A percentile compares a stretch with the other conserved stretches of the same genome.
Evolutionary conservation across 2,888 invertebrate species (phyloP).

Genomic region (Sesamia inferens): DNA sequence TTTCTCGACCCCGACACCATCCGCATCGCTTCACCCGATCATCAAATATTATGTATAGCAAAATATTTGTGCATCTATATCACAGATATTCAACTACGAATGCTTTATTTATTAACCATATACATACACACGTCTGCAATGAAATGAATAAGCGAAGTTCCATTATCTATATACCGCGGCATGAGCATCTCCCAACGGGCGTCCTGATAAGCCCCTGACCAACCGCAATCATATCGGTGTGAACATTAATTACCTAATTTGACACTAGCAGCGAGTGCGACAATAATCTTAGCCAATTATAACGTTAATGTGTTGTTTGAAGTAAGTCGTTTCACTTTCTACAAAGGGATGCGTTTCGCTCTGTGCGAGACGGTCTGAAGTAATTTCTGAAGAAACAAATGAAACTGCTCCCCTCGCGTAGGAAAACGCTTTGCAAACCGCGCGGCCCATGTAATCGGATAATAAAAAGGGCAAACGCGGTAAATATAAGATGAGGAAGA

Average conservation of each 20-base stretch:
- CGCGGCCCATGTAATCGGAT: constrained; percentile 90
- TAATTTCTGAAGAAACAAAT: constrained; percentile 90
- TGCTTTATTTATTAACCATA: constrained; percentile 52
- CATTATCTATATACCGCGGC: constrained; percentile 72
- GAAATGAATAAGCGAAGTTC: constrained; percentile 73
- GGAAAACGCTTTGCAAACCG: constrained; percentile 87
- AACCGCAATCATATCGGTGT: constrained; percentile 85
- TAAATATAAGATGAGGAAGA: constrained; percentile 91
- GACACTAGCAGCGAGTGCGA: constrained; percentile 77
- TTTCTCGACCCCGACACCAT: constrained; percentile 76
- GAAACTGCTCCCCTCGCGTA: constrained; percentile 88
- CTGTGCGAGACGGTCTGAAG: constrained; percentile 80
- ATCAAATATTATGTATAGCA: constrained; percentile 65
- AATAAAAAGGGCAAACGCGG: constrained; percentile 90
- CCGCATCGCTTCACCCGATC: constrained; percentile 70
- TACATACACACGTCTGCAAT: constrained; percentile 43
- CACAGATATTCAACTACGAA: constrained; percentile 46
- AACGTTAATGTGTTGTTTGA: constrained; percentile 73
- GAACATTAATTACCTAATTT: constrained; percentile 85
- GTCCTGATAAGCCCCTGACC: constrained; percentile 83
- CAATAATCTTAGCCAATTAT: constrained; percentile 85
- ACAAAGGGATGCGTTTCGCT: constrained; percentile 68
- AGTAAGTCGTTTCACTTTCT: constrained; percentile 68
- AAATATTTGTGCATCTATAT: constrained; percentile 61
- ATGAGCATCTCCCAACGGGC: constrained; percentile 81